phyloP scores from a whole-genome alignment of 2,113 vertebrate species.

The Nerophis ophidion region DNA sequence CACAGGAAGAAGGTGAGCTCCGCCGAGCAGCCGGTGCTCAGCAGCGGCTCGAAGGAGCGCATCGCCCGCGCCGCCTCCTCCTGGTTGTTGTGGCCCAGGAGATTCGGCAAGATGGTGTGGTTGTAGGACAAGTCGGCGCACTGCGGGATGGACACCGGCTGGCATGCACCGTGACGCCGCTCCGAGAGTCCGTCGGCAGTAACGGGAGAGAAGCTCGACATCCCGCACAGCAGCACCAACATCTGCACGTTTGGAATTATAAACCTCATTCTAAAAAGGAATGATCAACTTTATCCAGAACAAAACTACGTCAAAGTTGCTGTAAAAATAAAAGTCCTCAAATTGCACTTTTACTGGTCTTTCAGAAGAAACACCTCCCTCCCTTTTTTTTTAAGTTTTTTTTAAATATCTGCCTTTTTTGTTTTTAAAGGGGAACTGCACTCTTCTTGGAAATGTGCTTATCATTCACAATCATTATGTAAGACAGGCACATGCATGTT shows the following conservation, averaged over 20 bases:
- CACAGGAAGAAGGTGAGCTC: constrained; percentile 88
- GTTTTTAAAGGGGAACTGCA: too few relatives aligned
- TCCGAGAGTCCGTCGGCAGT: constrained; percentile 28
- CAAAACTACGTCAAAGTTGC: too few relatives aligned
- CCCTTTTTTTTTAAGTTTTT: too few relatives aligned
- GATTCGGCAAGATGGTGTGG: constrained; percentile 89
- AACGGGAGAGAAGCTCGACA: constrained; percentile 33
- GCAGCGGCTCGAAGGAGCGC: constrained; percentile 87
- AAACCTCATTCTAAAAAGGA: constrained; percentile 22
- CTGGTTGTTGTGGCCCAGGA: constrained; percentile 87
- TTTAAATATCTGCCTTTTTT: too few relatives aligned
- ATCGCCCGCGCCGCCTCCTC: constrained; percentile 87
- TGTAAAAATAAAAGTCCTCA: too few relatives aligned
- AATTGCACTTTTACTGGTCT: too few relatives aligned
- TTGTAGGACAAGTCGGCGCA: constrained; percentile 91
- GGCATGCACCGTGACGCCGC: constrained; percentile 86
- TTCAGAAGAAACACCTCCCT: too few relatives aligned
- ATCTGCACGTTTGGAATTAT: too few relatives aligned
- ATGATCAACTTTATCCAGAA: too few relatives aligned
- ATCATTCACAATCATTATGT: too few relatives aligned
- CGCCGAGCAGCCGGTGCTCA: constrained; percentile 84
- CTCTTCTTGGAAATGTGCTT: too few relatives aligned
- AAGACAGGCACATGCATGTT: too few relatives aligned
- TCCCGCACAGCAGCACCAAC: constrained; percentile 47
- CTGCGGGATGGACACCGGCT: constrained; percentile 86